phyloP scores from a whole-genome alignment of 2,888 invertebrate genomes.

The Drosophila stalkeri region DNA sequence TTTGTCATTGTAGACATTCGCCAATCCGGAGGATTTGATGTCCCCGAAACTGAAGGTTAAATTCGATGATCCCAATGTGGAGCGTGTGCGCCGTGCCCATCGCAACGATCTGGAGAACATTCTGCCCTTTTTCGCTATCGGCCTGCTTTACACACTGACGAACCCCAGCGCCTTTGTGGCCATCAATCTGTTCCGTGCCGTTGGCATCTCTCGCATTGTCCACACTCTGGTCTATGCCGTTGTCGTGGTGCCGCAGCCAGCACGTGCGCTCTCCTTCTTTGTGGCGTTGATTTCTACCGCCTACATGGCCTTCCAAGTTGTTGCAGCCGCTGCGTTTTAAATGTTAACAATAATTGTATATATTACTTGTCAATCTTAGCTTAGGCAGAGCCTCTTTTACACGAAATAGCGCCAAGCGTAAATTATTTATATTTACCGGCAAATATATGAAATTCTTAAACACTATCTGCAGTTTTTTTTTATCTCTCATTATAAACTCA shows the following conservation, averaged over 20 bases:
- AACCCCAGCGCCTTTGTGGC: slow-evolving; percentile 86
- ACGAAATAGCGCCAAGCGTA: background rate
- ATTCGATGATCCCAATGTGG: slow-evolving; percentile 86
- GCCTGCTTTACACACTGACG: slow-evolving; percentile 86
- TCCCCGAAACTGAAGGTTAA: slow-evolving; percentile 83
- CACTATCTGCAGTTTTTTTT: background rate
- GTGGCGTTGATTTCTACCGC: slow-evolving; percentile 84
- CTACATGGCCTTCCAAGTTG: slow-evolving; percentile 86
- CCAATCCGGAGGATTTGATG: slow-evolving; percentile 86
- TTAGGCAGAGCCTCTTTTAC: background rate
- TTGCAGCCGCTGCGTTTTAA: slow-evolving; percentile 69
- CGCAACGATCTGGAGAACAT: slow-evolving; percentile 88
- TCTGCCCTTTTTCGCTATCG: slow-evolving; percentile 86
- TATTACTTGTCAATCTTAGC: background rate
- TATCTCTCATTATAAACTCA: too few species aligned
- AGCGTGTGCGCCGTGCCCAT: slow-evolving; percentile 87
- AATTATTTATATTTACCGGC: slow-evolving; percentile 2
- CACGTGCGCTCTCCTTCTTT: slow-evolving; percentile 85
- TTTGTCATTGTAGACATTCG: slow-evolving; percentile 86
- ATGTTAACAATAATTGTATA: slow-evolving; percentile 4
- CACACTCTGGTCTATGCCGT: slow-evolving; percentile 87
- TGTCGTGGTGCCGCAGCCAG: slow-evolving; percentile 86
- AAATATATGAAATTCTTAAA: slow-evolving; percentile 21
- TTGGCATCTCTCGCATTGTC: slow-evolving; percentile 85
- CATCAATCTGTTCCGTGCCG: slow-evolving; percentile 86